phyloP scores from a whole-genome alignment of 2,797 vertebrate genomes.

The Gila robusta region DNA sequence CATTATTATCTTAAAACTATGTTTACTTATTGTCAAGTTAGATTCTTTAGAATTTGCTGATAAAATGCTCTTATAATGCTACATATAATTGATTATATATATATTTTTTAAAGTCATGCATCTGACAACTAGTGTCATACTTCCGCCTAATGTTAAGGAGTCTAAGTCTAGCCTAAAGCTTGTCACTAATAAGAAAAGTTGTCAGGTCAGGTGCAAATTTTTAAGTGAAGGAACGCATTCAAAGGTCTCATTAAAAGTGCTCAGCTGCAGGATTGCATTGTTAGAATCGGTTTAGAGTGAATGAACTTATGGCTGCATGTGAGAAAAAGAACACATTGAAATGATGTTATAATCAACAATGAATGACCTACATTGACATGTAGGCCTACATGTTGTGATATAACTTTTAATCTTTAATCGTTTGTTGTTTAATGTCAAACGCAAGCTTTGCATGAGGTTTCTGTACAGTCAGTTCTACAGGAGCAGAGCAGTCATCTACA shows the following conservation, averaged over 20 bases:
- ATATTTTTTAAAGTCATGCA: background rate
- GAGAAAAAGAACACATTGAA: background rate
- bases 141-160: background rate
- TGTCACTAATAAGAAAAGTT: conserved; percentile 25
- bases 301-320: background rate
- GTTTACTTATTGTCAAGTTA: background rate
- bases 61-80: background rate
- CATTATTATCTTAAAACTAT: background rate
- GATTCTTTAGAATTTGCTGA: background rate
- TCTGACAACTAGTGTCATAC: background rate
- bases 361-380: background rate
- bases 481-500: conserved; percentile 30
- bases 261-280: conserved; percentile 24
- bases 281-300: background rate
- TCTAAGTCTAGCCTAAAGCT: conserved; percentile 1
- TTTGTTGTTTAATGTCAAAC: background rate
- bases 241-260: conserved; percentile 33
- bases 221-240: conserved; percentile 25
- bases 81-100: conserved; percentile 2
- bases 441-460: background rate
- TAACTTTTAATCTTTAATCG: background rate
- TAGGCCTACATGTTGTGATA: background rate
- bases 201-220: conserved; percentile 39
- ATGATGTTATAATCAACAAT: background rate
- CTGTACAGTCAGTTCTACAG: background rate